Evolutionary conservation across 2,888 invertebrate species (phyloP), one percentile per base, ranked within the genome.

Genomic region (Thelaira solivaga): DNA sequence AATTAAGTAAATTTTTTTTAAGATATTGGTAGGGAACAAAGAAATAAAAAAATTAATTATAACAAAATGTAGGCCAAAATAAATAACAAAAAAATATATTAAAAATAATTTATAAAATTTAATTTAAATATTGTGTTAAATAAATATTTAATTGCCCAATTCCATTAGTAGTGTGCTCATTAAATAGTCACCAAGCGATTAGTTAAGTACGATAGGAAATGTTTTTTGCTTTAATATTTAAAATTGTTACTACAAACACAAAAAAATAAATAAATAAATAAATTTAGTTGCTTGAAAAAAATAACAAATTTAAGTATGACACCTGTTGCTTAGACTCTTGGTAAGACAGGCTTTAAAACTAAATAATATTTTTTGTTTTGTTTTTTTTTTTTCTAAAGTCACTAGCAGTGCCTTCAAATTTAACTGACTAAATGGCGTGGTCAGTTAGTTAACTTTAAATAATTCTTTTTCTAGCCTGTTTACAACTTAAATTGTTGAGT

Each of bases 391-490:
- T n/a, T n/a, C n/a, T n/a, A n/a, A n/a, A n/a, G n/a, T n/a, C n/a
- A n/a, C n/a, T 16, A 20, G 49, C 31, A 51, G 16, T 59, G 43
- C 41, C 64, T 65, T 34, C 13, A 51, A 49, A 61, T 24, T 24
- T 29, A 41, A 49, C 49, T 57, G 61, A 62, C 76, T 57, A 57
- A 62, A 62, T 65, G 72, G 62, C 57, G 72, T 77, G 72, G 77
- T 49, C 55, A 77, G 55, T 62, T 71, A 39, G 72, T 68, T 49
- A 43, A 18, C 2, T 55, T 72, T 57, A 72, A 72, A 71, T 62
- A 61, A 49, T 59, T 39, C 11, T 74, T 13, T 29, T 43, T 24
- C 45, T 26, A n/a, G 24, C 34, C 31, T 36, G 51, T 20, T 34
- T 55, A 16, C 22, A 43, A 55, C 43, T 45, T 43, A 34, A 55